Percentiles rank a stretch among this genome's conserved stretches.
phyloP scores from a whole-genome alignment of 1,140 invertebrate species.

The Drosophila nikananu region DNA sequence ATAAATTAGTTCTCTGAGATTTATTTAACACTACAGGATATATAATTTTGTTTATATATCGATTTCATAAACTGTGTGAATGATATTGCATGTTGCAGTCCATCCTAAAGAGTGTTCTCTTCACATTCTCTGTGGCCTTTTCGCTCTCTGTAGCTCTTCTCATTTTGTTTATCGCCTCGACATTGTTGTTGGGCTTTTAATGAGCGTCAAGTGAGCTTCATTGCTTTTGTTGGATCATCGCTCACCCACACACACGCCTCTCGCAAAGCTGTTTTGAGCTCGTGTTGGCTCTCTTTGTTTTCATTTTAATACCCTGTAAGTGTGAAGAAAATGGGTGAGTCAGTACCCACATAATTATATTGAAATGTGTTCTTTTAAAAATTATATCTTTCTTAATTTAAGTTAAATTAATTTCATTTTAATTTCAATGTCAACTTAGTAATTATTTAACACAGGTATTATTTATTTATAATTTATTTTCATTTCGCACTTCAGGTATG shows the following conservation, averaged over 20 bases:
- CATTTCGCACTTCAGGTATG: background rate
- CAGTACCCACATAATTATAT: too few species aligned
- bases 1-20: too few species aligned
- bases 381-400: background rate
- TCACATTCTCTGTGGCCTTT: background rate
- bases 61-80: constrained; percentile 2
- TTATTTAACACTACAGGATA: too few species aligned
- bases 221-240: constrained; percentile 64
- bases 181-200: constrained; percentile 49
- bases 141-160: constrained; percentile 12
- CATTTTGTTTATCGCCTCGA: constrained; percentile 4
- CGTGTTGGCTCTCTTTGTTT: constrained; percentile 16
- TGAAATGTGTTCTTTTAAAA: background rate
- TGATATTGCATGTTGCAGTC: background rate
- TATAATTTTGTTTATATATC: background rate
- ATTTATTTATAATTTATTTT: background rate
- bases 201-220: constrained; percentile 61
- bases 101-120: background rate
- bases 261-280: constrained; percentile 24
- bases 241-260: constrained; percentile 11
- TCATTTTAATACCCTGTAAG: constrained; percentile 6
- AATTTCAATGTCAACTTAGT: background rate
- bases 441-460: background rate
- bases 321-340: background rate
- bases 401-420: background rate